Conservation (phyloP, 1,140 invertebrate genomes). For the Bicyclus anynana region DNA sequence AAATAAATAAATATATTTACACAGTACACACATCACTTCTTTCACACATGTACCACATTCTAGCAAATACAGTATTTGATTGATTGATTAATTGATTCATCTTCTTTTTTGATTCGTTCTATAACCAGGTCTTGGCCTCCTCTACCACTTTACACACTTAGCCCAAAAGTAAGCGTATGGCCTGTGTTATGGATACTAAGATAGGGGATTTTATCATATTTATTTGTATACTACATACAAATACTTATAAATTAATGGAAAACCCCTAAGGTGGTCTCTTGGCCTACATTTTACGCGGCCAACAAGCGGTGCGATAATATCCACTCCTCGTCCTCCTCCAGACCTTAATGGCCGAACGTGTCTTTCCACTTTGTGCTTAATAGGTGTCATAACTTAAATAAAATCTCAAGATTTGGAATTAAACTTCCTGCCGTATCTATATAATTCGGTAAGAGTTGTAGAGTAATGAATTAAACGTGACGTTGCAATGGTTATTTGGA, state of each 20-base stretch:
- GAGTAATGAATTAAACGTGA: constrained; percentile 1
- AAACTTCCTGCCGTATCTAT: constrained; percentile 26
- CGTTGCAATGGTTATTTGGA: not conserved
- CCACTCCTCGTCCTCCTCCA: constrained; percentile 50
- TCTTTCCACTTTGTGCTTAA: constrained; percentile 71
- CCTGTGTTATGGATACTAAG: no score
- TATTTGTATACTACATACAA: no score
- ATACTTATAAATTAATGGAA: not conserved
- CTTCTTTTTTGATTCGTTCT: no score
- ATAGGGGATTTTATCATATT: no score
- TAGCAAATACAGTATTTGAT: no score
- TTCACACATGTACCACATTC: no score
- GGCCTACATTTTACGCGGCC: constrained; percentile 72
- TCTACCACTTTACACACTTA: no score
- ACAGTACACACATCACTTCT: no score
- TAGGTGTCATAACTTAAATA: constrained; percentile 73
- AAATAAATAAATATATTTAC: no score
- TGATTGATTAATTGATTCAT: no score
- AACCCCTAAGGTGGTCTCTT: not conserved
- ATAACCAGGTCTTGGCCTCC: no score
- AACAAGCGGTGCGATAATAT: constrained; percentile 79
- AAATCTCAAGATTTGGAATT: constrained; percentile 57
- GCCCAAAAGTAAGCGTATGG: no score
- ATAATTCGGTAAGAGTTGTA: not conserved
- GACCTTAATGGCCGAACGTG: constrained; percentile 69